A percentile compares a stretch with the other conserved stretches of the same genome.
phyloP scores from a whole-genome alignment of 2,113 vertebrate genomes.

The Elaphurus davidianus region DNA sequence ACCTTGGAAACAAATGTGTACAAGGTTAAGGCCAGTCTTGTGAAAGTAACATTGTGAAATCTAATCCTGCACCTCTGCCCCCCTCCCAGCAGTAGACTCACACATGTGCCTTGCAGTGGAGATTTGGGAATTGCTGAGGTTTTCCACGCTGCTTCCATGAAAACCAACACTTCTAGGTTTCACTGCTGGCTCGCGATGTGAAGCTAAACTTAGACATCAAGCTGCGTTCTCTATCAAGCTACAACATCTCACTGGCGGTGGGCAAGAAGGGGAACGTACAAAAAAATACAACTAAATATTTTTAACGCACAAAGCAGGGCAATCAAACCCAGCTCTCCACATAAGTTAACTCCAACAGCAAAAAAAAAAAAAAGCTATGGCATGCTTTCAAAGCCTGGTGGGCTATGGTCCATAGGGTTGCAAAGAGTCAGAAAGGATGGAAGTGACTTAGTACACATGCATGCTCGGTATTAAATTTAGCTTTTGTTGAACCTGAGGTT shows the following conservation, averaged over 20 bases:
- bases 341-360: neutral
- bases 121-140: constrained; percentile 36
- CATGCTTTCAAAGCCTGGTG: neutral
- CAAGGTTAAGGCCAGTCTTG: neutral
- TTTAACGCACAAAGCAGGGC: constrained; percentile 24
- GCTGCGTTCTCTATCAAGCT: constrained; percentile 14
- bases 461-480: neutral
- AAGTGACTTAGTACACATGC: neutral
- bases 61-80: neutral
- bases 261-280: constrained; percentile 46
- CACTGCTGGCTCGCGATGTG: constrained; percentile 44
- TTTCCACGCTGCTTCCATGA: constrained; percentile 63
- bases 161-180: constrained; percentile 71
- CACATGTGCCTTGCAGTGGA: neutral
- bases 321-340: constrained; percentile 39
- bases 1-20: neutral
- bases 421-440: neutral
- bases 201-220: constrained; percentile 74
- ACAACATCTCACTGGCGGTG: constrained; percentile 38
- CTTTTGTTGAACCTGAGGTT: neutral
- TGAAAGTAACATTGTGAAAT: neutral
- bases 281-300: neutral
- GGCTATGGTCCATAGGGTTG: neutral
- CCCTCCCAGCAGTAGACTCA: neutral
- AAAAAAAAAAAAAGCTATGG: neutral